Evolutionary conservation across 2,888 invertebrate genomes (phyloP), one percentile per base, ranked within the genome.

Genomic region (Chironomus tentans): DNA sequence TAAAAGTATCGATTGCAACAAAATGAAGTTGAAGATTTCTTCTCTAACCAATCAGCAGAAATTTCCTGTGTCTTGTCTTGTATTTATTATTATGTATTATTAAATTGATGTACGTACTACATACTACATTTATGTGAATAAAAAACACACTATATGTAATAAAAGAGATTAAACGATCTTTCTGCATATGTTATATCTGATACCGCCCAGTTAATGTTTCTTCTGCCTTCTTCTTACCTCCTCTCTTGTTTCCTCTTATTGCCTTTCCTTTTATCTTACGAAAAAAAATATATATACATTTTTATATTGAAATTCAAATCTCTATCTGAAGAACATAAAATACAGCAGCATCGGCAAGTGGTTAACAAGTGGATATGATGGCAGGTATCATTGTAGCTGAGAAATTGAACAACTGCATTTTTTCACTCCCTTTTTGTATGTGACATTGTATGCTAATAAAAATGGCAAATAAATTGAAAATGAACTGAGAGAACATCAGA

Each of bases 131-230:
- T 38, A 38, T 38, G 38, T 38, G 50, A 50, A 15, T 50, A 50
- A n/a, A 48, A 50, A 15, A 38, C 38, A 38, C 38, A 38, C 38
- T 38, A 12, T 65, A 24, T 65, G 65, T 65, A 21, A 21, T 18
- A 65, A 21, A 65, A 24, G 65, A 65, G 65, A 65, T 65, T 65
- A 65, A 65, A 65, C 65, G 65, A 65, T 65, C 22, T 65, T 65
- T 65, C 65, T 65, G 65, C 65, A 24, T 24, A 65, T 65, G 65
- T 70, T 48, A 7, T 22, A 70, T 38, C 47, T 70, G 70, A 70
- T 68, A 70, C 70, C 70, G 70, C 70, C 70, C 70, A 70, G 65
- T 65, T 70, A 21, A 47, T 70, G 70, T 70, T 48, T 47, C 3
- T 24, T 28, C 10, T 38, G 38, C 28, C 28, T 28, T 28, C 28